Percentiles rank a stretch among this genome's conserved stretches.
phyloP scores from a whole-genome alignment of 2,797 vertebrate genomes.

The Falco columbarius region DNA sequence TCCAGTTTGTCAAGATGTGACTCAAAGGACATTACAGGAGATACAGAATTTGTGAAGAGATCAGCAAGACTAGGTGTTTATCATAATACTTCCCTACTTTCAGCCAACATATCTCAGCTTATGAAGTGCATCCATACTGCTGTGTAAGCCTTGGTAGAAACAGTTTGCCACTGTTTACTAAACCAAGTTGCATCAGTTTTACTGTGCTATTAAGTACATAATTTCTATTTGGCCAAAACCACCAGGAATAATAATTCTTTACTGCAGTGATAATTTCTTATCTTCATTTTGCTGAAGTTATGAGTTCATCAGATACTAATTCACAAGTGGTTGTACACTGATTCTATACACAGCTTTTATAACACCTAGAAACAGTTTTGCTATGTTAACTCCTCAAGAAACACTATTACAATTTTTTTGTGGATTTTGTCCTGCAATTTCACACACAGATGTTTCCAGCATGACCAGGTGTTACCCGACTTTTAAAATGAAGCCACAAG shows the following conservation, averaged over 20 bases:
- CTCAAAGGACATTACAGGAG: not conserved
- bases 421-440: not conserved
- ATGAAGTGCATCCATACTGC: not conserved
- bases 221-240: not conserved
- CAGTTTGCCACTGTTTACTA: not conserved
- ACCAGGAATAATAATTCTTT: not conserved
- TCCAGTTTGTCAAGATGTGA: not conserved
- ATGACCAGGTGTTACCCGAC: fast-evolving
- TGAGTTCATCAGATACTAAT: not conserved
- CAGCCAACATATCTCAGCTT: not conserved
- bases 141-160: not conserved
- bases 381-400: not conserved
- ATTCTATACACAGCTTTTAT: not conserved
- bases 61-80: not conserved
- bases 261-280: not conserved
- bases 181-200: not conserved
- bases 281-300: not conserved
- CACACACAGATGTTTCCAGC: not conserved
- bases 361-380: not conserved
- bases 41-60: not conserved
- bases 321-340: not conserved
- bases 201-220: not conserved
- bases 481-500: not conserved
- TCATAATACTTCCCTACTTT: not conserved
- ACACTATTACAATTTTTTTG: not conserved